Evolutionary conservation across 1,140 invertebrate species (phyloP).

Genomic region (Microplitis demolitor): DNA sequence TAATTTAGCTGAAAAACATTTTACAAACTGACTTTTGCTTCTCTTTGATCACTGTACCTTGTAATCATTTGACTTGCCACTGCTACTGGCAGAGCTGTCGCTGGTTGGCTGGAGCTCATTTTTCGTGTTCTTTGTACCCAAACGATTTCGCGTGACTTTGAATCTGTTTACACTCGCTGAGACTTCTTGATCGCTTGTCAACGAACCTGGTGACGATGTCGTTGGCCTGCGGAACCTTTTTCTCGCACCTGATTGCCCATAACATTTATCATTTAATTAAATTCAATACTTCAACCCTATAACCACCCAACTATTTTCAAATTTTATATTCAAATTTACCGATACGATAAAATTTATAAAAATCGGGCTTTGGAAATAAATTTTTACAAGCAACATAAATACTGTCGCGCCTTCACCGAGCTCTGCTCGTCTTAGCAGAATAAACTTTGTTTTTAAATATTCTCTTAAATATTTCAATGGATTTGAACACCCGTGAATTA

Average conservation of each 20-base stretch:
- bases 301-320: no score
- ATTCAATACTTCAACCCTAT: not conserved
- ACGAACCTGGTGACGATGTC: slow-evolving; percentile 48
- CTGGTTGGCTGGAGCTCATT: slow-evolving; percentile 58
- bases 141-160: slow-evolving; percentile 68
- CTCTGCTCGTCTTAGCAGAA: no score
- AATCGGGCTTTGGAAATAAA: no score
- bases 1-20: not conserved
- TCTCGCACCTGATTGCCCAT: slow-evolving; percentile 53
- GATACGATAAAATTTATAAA: not conserved
- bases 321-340: not conserved
- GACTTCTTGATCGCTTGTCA: slow-evolving; percentile 67
- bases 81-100: slow-evolving; percentile 26
- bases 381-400: no score
- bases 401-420: no score
- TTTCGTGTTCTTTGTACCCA: slow-evolving; percentile 63
- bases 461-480: no score
- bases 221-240: slow-evolving; percentile 63
- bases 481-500: no score
- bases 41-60: slow-evolving; percentile 56
- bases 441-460: no score
- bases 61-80: slow-evolving; percentile 64
- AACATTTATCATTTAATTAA: not conserved
- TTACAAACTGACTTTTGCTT: not conserved
- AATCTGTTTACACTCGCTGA: slow-evolving; percentile 71